Conservation (phyloP, 2,113 vertebrate genomes). For the Arvicanthis niloticus region DNA sequence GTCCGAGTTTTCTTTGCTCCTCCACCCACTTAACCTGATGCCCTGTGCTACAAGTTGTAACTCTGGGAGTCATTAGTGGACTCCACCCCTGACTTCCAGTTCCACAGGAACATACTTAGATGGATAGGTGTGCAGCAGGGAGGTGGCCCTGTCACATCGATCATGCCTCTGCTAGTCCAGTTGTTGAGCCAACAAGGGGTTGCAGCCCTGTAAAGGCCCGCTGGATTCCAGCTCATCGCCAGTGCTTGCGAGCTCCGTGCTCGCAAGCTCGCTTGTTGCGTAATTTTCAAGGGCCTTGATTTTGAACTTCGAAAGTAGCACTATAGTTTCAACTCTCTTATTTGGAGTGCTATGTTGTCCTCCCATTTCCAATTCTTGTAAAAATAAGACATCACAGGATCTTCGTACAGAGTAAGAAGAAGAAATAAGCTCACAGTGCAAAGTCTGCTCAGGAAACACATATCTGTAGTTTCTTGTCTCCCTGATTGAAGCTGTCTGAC, state of each 20-base stretch:
- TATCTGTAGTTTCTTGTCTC: background rate
- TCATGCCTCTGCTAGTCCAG: constrained; percentile 61
- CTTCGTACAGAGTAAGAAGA: constrained; percentile 2
- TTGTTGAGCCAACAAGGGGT: constrained; percentile 62
- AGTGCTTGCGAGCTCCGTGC: background rate
- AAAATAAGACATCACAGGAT: background rate
- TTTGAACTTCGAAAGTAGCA: constrained; percentile 1
- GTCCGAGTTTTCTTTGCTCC: background rate
- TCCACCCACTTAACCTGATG: constrained; percentile 26
- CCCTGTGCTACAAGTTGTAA: background rate
- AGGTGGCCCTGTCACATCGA: constrained; percentile 55
- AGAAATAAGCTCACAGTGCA: background rate
- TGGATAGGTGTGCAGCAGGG: constrained; percentile 63
- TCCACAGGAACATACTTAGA: constrained; percentile 70
- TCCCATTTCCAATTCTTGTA: background rate
- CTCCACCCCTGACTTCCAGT: constrained; percentile 78
- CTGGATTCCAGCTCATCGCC: background rate
- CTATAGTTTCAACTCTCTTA: background rate
- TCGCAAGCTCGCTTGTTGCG: background rate
- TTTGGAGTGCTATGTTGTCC: background rate
- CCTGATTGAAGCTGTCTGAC: background rate
- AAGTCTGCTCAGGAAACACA: background rate
- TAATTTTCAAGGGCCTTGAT: background rate
- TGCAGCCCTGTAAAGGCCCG: background rate
- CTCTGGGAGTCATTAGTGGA: constrained; percentile 41